Evolutionary conservation across 53 echinoderm and acorn worm genomes (phyloP).

Genomic region (Crossaster papposus): DNA sequence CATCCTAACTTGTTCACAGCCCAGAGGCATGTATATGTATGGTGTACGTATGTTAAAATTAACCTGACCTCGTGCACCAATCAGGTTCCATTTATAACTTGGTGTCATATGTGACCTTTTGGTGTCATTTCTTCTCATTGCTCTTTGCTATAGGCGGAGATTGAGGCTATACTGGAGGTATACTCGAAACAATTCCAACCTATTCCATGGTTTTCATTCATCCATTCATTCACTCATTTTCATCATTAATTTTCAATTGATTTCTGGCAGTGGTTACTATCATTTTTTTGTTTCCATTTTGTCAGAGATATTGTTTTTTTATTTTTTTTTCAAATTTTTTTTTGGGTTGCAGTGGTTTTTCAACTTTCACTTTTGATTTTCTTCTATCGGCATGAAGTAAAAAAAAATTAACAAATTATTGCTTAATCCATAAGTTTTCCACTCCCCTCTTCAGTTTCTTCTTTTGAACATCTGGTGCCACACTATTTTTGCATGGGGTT

Average conservation of each 20-base stretch:
- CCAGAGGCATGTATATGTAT: constrained; percentile 40
- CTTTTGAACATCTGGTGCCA: too few relatives aligned
- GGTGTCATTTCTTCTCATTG: constrained; percentile 65
- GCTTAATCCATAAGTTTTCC: not conserved
- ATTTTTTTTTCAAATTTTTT: constrained; percentile 35
- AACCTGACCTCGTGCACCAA: constrained; percentile 38
- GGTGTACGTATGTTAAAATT: constrained; percentile 30
- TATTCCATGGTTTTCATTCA: constrained; percentile 45
- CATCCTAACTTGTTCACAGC: not conserved
- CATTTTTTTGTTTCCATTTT: constrained; percentile 18
- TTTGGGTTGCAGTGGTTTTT: constrained; percentile 48
- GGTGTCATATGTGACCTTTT: constrained; percentile 61
- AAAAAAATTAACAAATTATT: not conserved
- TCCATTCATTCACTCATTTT: constrained; percentile 63
- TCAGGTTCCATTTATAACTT: constrained; percentile 41
- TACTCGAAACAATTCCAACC: constrained; percentile 36
- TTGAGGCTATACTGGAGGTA: constrained; percentile 87
- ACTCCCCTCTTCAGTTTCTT: not conserved
- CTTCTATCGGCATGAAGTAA: constrained; percentile 16
- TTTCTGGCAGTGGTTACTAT: constrained; percentile 16
- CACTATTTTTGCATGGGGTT: constrained; percentile 19
- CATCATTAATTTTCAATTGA: constrained; percentile 45
- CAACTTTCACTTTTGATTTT: constrained; percentile 21
- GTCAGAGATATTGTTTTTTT: not conserved
- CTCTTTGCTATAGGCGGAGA: constrained; percentile 82